These are phyloP conservation scores for Taxidea taxus DNA, from an alignment of 2,113 vertebrate species.

Conservation along the genomic window DNA sequence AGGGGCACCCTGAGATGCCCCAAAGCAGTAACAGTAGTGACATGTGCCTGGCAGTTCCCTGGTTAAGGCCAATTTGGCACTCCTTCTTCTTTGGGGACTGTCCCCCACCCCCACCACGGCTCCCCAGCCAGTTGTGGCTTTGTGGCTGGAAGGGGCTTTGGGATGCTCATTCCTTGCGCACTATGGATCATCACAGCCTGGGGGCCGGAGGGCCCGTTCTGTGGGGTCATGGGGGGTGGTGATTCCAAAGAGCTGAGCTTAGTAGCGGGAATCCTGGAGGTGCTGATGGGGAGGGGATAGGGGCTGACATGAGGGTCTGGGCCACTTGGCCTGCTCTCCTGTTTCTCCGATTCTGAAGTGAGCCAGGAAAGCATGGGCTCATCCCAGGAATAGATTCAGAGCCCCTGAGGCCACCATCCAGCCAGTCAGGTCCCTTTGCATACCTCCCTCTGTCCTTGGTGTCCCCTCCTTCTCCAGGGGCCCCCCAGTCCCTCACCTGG, in stretches of 20 bases:
- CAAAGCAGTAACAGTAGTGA: not conserved
- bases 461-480: not conserved
- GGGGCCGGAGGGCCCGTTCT: not conserved
- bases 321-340: accelerated
- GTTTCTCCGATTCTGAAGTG: not conserved
- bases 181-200: accelerated
- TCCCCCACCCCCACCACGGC: too few relatives aligned
- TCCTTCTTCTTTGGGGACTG: not conserved
- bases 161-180: not conserved
- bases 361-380: accelerated
- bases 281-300: not conserved
- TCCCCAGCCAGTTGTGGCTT: not conserved
- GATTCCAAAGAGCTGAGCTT: not conserved
- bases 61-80: not conserved
- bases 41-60: not conserved
- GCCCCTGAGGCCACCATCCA: not conserved
- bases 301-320: not conserved
- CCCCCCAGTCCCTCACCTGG: not conserved
- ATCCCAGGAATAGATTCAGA: accelerated
- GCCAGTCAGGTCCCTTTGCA: not conserved
- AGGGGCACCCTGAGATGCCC: not conserved
- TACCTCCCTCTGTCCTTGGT: not conserved
- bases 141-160: not conserved
- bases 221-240: too few relatives aligned
- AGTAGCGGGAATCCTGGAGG: not conserved